A percentile compares a stretch with the other conserved stretches of the same genome.
Conservation (phyloP, 1,140 invertebrate genomes). For the Nasonia vitripennis region DNA sequence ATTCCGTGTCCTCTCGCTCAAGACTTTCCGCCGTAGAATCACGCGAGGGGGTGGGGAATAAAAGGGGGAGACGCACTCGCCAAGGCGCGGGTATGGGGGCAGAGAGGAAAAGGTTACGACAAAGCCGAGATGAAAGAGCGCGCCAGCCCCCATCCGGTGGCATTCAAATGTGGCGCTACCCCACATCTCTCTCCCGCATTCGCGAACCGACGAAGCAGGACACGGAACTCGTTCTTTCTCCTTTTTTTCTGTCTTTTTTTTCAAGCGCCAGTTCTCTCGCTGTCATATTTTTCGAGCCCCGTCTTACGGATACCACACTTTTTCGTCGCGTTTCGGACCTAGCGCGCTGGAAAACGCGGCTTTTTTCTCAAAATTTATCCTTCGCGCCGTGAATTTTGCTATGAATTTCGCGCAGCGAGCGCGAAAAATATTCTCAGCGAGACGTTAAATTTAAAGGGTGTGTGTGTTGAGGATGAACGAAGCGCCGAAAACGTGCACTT, state of each 20-base stretch:
- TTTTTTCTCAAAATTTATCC: constrained; percentile 33
- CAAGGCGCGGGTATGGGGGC: constrained; percentile 21
- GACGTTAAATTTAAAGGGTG: too few relatives aligned
- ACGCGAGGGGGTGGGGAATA: background rate
- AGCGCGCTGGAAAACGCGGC: constrained; percentile 13
- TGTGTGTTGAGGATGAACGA: background rate
- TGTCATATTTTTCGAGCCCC: background rate
- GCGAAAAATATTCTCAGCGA: too few relatives aligned
- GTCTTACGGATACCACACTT: background rate
- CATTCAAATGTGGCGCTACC: constrained; percentile 68
- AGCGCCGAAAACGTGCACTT: too few relatives aligned
- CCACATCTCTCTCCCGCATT: constrained; percentile 47
- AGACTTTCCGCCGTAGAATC: background rate
- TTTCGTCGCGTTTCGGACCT: constrained; percentile 7
- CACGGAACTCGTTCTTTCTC: background rate
- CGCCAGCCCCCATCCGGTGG: constrained; percentile 59
- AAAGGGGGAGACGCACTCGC: background rate
- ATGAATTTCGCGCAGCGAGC: too few relatives aligned
- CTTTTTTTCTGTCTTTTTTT: constrained; percentile 38
- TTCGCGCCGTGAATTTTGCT: background rate
- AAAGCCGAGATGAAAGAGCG: constrained; percentile 66
- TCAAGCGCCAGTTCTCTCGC: background rate
- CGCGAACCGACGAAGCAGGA: constrained; percentile 31
- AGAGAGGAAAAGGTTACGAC: constrained; percentile 54
- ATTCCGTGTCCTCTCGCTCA: background rate